Evolutionary conservation across 1,140 invertebrate species (phyloP).

Genomic region (Dreissena rostriformis): DNA sequence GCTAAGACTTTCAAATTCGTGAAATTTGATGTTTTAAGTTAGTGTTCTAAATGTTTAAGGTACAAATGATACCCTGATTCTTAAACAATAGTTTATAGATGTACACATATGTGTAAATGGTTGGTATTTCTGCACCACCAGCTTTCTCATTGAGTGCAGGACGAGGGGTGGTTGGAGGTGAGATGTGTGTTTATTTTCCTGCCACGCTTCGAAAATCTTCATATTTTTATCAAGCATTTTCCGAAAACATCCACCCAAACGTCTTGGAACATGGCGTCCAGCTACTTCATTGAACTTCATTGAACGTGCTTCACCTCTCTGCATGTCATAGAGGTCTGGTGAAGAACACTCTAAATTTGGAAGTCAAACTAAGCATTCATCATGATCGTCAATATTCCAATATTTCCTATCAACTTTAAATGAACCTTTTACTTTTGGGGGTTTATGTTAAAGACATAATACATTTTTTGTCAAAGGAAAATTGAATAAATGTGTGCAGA

Average conservation of each 20-base stretch:
- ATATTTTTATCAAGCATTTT: slow-evolving; percentile 26
- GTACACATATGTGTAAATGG: too few relatives aligned
- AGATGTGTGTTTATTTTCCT: slow-evolving; percentile 17
- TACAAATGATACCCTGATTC: too few relatives aligned
- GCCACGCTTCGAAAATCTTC: background rate
- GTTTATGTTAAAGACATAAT: slow-evolving; percentile 20
- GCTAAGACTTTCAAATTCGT: too few relatives aligned
- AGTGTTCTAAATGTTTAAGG: too few relatives aligned
- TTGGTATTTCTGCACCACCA: slow-evolving; percentile 27
- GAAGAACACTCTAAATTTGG: background rate
- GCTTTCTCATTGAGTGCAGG: slow-evolving; percentile 13
- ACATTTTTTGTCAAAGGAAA: too few relatives aligned
- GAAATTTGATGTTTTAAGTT: too few relatives aligned
- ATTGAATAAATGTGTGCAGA: too few relatives aligned
- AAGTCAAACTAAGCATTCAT: slow-evolving; percentile 26
- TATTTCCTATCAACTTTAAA: too few relatives aligned
- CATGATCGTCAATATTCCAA: slow-evolving; percentile 14
- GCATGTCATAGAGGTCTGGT: background rate
- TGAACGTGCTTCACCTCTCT: slow-evolving; percentile 22
- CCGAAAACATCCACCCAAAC: slow-evolving; percentile 20
- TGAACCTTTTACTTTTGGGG: background rate
- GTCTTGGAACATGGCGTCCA: slow-evolving; percentile 38
- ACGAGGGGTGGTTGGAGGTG: slow-evolving; percentile 22
- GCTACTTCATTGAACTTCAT: slow-evolving; percentile 29
- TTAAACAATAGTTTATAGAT: too few relatives aligned